A percentile compares a stretch with the other conserved stretches of the same genome.
phyloP scores from a whole-genome alignment of 2,113 vertebrate species.

The Pitta sordida region DNA sequence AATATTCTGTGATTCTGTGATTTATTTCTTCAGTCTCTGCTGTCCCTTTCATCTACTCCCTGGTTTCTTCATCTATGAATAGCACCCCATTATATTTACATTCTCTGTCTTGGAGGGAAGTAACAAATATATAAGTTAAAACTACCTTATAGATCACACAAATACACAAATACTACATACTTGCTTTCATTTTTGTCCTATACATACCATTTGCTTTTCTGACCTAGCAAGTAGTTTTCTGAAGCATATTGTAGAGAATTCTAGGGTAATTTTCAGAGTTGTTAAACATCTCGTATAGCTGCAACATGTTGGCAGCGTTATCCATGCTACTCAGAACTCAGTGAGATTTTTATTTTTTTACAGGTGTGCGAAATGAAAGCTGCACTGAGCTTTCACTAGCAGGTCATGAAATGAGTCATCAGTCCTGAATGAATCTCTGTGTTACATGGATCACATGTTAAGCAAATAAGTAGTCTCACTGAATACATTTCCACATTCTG shows the following conservation, averaged over 20 bases:
- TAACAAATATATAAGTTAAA: not conserved
- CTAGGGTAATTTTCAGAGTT: not conserved
- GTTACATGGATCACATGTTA: not conserved
- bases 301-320: not conserved
- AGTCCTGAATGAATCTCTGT: not conserved
- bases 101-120: not conserved
- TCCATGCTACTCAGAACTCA: not conserved
- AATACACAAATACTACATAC: not conserved
- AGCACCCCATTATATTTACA: not conserved
- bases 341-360: not conserved
- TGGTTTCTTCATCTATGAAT: not conserved
- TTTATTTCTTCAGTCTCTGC: not conserved
- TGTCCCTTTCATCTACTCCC: not conserved
- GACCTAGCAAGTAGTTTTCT: not conserved
- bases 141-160: not conserved
- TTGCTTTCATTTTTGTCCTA: not conserved
- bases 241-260: not conserved
- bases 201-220: not conserved
- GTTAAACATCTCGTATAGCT: not conserved
- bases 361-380: not conserved
- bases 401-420: not conserved
- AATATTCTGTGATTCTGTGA: too few species aligned
- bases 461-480: not conserved
- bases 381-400: not conserved
- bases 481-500: not conserved